Base-by-base conservation (phyloP, 2,797 vertebrate species). In the Alauda arvensis region DNA sequence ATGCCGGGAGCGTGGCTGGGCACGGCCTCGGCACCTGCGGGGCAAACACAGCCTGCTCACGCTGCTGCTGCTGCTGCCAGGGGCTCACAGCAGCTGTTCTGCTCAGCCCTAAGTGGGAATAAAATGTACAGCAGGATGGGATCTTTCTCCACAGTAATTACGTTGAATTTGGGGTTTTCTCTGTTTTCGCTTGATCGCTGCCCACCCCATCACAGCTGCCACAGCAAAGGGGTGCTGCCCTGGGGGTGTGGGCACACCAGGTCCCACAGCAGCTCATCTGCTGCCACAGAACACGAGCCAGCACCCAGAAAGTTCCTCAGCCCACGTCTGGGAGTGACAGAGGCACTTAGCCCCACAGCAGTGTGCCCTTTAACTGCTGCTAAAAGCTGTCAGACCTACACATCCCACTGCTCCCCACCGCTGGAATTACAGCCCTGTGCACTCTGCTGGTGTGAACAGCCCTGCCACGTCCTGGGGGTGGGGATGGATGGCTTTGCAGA, bases 1-100 rank as follows among this genome's bases (percentile, higher is more conserved):
- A 99, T 99, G 97, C 93, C 96, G 92, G 97, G 96, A 79, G 96
- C 76, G 95, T 98, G 85, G 93, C 93, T 86, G 66, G 94, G 86
- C 83, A 96, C 77, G 33, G 95, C 96, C 93, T 97, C 97, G 1
- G 95, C 55, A 92, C 95, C 97, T 97, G 95, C 0, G 1, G 60
- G 48, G 31, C 51, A 85, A 51, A 46, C n/a, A 33, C 23, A 19
- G 66, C 18, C 8, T 4, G 3, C 5, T 90, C 78, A 90, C 63
- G 23, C 37, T 37, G 39, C 4, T 18, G 66, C 88, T 78, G 70
- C 67, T 85, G 34, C 70, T 20, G 57, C 37, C 63, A 40, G 28
- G 48, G 69, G 49, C 14, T 3, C 24, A 19, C 52, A 67, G 78
- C 20, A 90, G 77, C 52, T 63, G 74, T 53, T 11, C 66, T 34